Evolutionary conservation across 1,140 invertebrate genomes (phyloP), one percentile per base, ranked within the genome.

Genomic region (Drosophila neocordata): DNA sequence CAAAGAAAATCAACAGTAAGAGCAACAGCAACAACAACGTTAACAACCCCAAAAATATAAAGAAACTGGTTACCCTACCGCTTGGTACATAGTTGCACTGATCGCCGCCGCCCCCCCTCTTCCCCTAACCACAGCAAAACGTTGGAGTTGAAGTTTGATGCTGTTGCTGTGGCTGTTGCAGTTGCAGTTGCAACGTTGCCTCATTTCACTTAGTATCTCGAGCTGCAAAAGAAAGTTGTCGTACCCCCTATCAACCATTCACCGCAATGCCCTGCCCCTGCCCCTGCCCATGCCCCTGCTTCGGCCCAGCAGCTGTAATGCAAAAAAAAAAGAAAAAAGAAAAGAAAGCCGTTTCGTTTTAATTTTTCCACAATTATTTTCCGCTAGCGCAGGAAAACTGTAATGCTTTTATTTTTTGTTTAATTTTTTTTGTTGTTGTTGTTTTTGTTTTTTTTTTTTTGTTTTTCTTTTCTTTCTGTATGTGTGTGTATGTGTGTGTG

Each of bases 291-390:
- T 44, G 3, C 13, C 41, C 41, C 41, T 15, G 5, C 41, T 8
- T 15, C 15, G 8, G 4, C 13, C 62, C 80, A 11, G 56, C 6
- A 24, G 35, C 20, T 38, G 35, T 18, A 48, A 15, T 48, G 41
- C 41, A 48, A 58, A 72, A 63, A 24, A 24, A 4, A 24, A 76
- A 67, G 78, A 87, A 85, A 83, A 85, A 85, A 85, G 82, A 67
- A 82, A 87, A 85, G 82, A 85, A 85, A 85, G 82, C 82, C 65
- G 83, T 87, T 87, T 85, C 78, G 74, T 87, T 85, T 85, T 65
- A 87, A 87, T 82, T 85, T 85, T 85, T 85, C 71, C 82, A 85
- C 82, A 85, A 85, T 85, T 88, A 85, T 85, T 85, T 85, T 85
- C 82, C 82, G 82, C 82, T 85, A 87, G 83, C 78, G 83, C 82